These are phyloP conservation scores for Telmatochromis bifrenatus DNA, from an alignment of 2,113 vertebrate genomes.

Conservation along the genomic window DNA sequence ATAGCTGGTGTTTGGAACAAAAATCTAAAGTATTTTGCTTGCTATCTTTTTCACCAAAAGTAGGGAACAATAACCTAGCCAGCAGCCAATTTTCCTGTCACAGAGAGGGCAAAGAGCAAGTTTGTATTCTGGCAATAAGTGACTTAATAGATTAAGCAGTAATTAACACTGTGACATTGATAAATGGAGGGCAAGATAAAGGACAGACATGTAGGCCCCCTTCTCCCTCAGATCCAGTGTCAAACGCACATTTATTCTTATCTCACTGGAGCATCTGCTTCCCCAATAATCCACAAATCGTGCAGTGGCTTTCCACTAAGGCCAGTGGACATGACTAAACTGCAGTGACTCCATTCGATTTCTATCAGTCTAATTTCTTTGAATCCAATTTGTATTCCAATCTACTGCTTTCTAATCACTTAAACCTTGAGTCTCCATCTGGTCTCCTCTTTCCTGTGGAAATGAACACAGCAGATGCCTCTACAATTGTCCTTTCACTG, in stretches of 20 bases:
- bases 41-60: background rate
- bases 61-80: conserved; percentile 54
- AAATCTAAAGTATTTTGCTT: background rate
- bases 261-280: conserved; percentile 95
- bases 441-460: conserved; percentile 69
- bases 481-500: conserved; percentile 82
- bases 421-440: conserved; percentile 97
- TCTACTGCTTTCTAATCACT: conserved; percentile 97
- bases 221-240: conserved; percentile 80
- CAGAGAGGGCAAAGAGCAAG: conserved; percentile 62
- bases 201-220: conserved; percentile 79
- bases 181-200: conserved; percentile 92
- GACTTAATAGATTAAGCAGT: conserved; percentile 93
- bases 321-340: conserved; percentile 65
- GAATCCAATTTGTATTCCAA: conserved; percentile 99
- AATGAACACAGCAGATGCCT: conserved; percentile 91
- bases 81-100: conserved; percentile 67
- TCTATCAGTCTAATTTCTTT: conserved; percentile 98
- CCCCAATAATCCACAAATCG: conserved; percentile 84
- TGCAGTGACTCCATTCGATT: conserved; percentile 91
- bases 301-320: conserved; percentile 68
- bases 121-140: conserved; percentile 76
- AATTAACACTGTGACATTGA: conserved; percentile 96
- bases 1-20: background rate
- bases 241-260: conserved; percentile 92